Base-by-base conservation (phyloP, 2,888 invertebrate species). In the Prosapia bicincta region DNA sequence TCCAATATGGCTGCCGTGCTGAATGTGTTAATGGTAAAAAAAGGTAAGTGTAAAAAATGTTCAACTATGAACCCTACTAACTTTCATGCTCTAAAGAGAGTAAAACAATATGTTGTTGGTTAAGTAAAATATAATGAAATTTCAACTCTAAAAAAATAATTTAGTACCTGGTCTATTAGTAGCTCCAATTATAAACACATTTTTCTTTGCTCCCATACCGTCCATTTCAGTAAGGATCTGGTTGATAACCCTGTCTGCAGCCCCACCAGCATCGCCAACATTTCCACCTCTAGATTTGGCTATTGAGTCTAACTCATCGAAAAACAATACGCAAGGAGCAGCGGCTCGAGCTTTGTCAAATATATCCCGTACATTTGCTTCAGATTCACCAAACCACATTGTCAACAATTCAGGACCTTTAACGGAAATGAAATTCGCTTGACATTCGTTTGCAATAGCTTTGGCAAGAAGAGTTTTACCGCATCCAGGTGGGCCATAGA, bases 351-450 rank as follows among this genome's bases (percentile, higher is more conserved):
- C 99, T 94, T 99, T 99, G 86, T 99, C 99, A 84, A 99, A 99
- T 82, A 99, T 98, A 85, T 99, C 99, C 82, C 99, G 90, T 80
- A 99, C 99, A 84, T 99, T 99, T 73, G 99, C 99, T 87, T 99
- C 99, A 24, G 99, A 99, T 86, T 99, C 99, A 84, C 99, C 99
- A 85, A 99, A 99, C 99, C 99, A 99, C 99, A 99, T 99, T 71
- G 99, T 99, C 76, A 99, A 90, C 80, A 99, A 88, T 85, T 99
- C 99, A 0, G 95, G 95, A 0, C 98, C 99, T 86, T 99, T 99
- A 81, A 99, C 96, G 0, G 98, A 98, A 84, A 99, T 99, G 87
- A 99, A 99, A 86, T 99, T 99, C 26, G 99, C 99, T 86, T 99
- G 99, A 84, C 99, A 99, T 86, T 99, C 99, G 85, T 99, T 99